Evolutionary conservation across 2,888 invertebrate species (phyloP).

Genomic region (Stenoptilia bipunctidactyla): DNA sequence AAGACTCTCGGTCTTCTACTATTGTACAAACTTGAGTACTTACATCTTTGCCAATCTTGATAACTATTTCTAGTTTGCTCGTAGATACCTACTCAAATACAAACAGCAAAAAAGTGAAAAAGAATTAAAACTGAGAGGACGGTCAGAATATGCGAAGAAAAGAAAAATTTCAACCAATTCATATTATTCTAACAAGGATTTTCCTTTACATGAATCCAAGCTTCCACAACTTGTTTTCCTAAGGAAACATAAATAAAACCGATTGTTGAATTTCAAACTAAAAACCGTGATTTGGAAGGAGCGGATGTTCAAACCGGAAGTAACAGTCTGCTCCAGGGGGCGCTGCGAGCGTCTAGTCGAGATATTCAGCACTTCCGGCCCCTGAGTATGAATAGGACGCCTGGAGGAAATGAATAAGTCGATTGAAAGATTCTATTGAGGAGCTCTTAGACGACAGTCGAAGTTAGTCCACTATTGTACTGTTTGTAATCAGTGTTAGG

Average conservation of each 20-base stretch:
- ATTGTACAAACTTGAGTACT: no score
- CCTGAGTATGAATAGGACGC: constrained; percentile 18
- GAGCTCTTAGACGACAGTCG: not conserved
- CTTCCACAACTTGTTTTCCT: not conserved
- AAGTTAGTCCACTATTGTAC: no score
- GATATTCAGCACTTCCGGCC: constrained; percentile 51
- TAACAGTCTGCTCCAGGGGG: constrained; percentile 47
- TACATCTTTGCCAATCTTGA: no score
- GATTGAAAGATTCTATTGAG: constrained; percentile 36
- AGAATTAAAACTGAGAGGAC: no score
- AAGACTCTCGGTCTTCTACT: no score
- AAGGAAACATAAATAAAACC: constrained; percentile 24
- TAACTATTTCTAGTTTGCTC: no score
- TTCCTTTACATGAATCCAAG: constrained; percentile 2
- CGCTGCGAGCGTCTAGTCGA: constrained; percentile 32
- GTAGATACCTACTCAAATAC: no score
- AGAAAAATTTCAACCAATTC: not conserved
- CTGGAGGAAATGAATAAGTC: constrained; percentile 46
- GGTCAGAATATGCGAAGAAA: no score
- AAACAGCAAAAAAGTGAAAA: no score
- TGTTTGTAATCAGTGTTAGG: no score
- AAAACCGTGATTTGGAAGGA: constrained; percentile 41
- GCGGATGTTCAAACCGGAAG: constrained; percentile 52
- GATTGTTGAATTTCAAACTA: constrained; percentile 28
- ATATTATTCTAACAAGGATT: constrained; percentile 2